These are phyloP conservation scores for Parauchenoglanis ngamensis DNA, from an alignment of 2,797 vertebrate species.

Conservation along the genomic window DNA sequence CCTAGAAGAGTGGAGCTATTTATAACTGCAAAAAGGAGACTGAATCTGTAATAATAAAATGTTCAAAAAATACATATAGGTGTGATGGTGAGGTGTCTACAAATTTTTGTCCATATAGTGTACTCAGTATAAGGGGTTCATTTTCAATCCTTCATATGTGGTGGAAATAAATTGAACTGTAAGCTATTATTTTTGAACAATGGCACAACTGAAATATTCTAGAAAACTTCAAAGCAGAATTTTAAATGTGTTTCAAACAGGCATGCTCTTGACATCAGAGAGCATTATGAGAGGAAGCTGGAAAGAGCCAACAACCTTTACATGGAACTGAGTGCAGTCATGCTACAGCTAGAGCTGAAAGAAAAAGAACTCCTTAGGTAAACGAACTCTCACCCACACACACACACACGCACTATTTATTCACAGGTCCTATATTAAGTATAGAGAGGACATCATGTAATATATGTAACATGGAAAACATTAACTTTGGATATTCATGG, in stretches of 20 bases:
- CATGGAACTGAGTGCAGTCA: conserved; percentile 96
- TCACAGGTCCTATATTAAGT: background rate
- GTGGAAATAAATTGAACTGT: background rate
- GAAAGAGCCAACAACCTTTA: conserved; percentile 96
- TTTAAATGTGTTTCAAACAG: conserved; percentile 63
- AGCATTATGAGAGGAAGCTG: conserved; percentile 95
- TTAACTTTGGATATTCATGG: background rate
- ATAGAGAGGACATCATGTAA: background rate
- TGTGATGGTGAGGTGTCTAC: no score
- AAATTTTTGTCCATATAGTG: no score
- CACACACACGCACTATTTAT: background rate
- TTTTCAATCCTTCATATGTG: background rate
- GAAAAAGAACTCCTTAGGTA: conserved; percentile 94
- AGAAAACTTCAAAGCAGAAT: background rate
- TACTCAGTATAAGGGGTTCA: background rate
- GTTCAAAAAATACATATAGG: no score
- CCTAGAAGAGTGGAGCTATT: no score
- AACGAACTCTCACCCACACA: conserved; percentile 19
- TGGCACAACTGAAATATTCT: background rate
- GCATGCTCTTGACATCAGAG: conserved; percentile 94
- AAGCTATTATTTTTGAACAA: background rate
- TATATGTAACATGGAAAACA: background rate
- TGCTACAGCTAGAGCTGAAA: conserved; percentile 96
- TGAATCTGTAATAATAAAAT: no score
- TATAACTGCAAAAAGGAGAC: no score